phyloP scores from a whole-genome alignment of 2,888 invertebrate species.

The Thymelicus sylvestris region DNA sequence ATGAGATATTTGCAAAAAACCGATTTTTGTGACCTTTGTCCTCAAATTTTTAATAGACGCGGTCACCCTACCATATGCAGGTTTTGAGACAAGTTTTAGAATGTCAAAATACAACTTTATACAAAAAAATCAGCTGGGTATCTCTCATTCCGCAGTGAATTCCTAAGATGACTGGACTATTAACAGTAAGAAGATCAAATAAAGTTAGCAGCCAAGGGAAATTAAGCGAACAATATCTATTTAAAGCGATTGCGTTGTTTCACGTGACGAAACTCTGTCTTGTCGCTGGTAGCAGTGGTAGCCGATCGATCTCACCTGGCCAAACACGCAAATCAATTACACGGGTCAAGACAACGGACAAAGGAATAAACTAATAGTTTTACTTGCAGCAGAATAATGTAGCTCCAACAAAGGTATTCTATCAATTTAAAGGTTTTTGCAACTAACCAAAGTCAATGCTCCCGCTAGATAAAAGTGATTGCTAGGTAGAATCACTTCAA shows the following conservation, averaged over 20 bases:
- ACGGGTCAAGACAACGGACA: constrained; percentile 25
- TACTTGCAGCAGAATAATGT: constrained; percentile 24
- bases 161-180: too few species aligned
- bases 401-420: constrained; percentile 28
- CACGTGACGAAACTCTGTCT: constrained; percentile 19
- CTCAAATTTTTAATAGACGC: too few species aligned
- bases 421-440: constrained; percentile 32
- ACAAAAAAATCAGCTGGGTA: too few species aligned
- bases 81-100: too few species aligned
- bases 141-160: too few species aligned
- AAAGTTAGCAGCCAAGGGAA: neutral
- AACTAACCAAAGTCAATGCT: constrained; percentile 14
- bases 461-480: constrained; percentile 28
- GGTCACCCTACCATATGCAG: too few species aligned
- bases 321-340: constrained; percentile 34
- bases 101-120: too few species aligned
- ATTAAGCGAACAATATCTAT: constrained; percentile 18
- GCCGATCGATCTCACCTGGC: constrained; percentile 32
- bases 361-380: constrained; percentile 28
- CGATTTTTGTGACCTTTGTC: too few species aligned
- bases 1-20: too few species aligned
- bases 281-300: constrained; percentile 18
- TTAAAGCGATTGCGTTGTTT: constrained; percentile 18
- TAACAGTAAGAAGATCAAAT: neutral
- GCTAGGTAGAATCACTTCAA: constrained; percentile 7